Evolutionary conservation across 2,797 vertebrate genomes (phyloP), one percentile per base, ranked within the genome.

Genomic region (Clarias platycephalus): DNA sequence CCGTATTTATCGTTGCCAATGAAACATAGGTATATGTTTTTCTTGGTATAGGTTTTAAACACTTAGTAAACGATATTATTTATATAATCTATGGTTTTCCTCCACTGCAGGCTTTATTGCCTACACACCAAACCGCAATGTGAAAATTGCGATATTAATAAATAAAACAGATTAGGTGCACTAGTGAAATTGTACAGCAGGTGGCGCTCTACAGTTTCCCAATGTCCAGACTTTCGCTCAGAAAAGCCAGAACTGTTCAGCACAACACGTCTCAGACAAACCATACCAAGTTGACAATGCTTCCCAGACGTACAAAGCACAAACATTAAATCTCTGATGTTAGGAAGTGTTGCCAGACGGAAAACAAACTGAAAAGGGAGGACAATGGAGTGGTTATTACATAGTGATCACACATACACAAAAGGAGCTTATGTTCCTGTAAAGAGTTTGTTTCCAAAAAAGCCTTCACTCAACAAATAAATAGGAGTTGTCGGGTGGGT

Each of bases 181-280:
- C 12, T 70, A 53, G 58, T 40, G 2, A 31, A 40, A 77, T 1
- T 80, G 72, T 37, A 70, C 93, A 89, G 60, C 83, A 93, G 92
- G 64, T 82, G 89, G 88, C 88, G 89, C 68, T 0, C 74, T 83
- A 84, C 66, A 44, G 85, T 26, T 4, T 70, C n/a, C 24, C 20
- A 77, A 58, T 58, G 57, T 20, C 57, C 5, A 58, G 57, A 5
- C 57, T 58, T 3, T 58, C 20, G 5, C 57, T 58, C 10, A 64
- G n/a, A 26, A 28, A 26, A 26, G 26, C 63, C n/a, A 26, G 26
- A 26, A 26, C 26, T 28, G 63, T 26, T 64, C 3, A 64, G n/a
- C 4, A 28, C 12, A 64, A 55, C 15, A 55, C 4, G 55, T 75
- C n/a, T 75, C n/a, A 75, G 4, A 55, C 26, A 75, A 55, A 75